Percentiles rank a stretch among this genome's conserved stretches.
Conservation (phyloP, 2,797 vertebrate species). For the Chromobotia macracanthus region DNA sequence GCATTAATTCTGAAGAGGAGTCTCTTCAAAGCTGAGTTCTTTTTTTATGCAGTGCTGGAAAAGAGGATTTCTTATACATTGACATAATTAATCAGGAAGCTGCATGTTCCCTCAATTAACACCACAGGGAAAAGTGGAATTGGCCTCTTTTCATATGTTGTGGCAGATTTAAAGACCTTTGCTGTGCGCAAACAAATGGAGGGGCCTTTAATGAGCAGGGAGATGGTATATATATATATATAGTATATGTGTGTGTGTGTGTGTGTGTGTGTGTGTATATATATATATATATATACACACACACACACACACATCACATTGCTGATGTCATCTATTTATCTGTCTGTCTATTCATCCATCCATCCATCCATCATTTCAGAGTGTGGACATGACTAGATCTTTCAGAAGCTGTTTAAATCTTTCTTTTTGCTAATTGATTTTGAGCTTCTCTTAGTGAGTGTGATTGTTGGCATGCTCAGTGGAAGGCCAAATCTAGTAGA, state of each 20-base stretch:
- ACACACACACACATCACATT: no score
- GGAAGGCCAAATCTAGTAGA: not conserved
- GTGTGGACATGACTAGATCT: conserved; percentile 1
- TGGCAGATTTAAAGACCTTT: conserved; percentile 87
- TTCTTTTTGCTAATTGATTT: no score
- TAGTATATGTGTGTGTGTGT: no score
- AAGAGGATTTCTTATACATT: conserved; percentile 80
- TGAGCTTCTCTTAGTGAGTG: not conserved
- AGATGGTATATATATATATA: no score
- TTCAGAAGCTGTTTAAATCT: not conserved
- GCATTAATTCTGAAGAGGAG: conserved; percentile 16
- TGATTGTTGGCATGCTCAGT: not conserved
- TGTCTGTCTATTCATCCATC: no score
- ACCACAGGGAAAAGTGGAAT: conserved; percentile 87
- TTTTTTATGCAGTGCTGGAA: conserved; percentile 77
- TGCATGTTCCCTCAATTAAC: conserved; percentile 89
- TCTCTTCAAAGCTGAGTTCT: not conserved
- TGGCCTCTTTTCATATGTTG: conserved; percentile 84
- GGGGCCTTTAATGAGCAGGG: conserved; percentile 87
- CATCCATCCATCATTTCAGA: no score
- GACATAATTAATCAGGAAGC: conserved; percentile 90
- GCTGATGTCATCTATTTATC: no score
- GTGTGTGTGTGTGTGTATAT: no score
- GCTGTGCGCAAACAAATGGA: conserved; percentile 86
- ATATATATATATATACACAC: no score